Base-by-base conservation (phyloP, 2,888 invertebrate genomes). In the Miltochrista miniata region DNA sequence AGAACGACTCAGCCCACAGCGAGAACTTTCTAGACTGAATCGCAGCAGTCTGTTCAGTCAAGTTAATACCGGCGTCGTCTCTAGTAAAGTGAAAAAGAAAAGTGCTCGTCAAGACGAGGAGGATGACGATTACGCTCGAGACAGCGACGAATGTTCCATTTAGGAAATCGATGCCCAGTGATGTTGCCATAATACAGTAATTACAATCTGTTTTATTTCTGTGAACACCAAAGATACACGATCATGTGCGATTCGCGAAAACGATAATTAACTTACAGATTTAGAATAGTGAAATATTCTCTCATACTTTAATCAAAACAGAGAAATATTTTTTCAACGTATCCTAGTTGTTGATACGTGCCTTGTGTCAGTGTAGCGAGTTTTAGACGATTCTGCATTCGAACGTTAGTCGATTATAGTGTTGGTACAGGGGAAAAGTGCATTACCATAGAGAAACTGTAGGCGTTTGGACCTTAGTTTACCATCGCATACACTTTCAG, bases 91-190 rank as follows among this genome's bases (percentile, higher is more conserved):
- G 48, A 83, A 80, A 67, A 82, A 81, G 68, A 80, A 57, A 53
- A 69, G 65, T 14, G 68, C 76, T 33, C 81, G 81, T 14, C 68
- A 73, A 24, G 85, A 85, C 34, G 90, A 90, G 10, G 92, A 92
- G 4, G 92, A 92, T 54, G 92, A 91, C 1, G 92, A 92, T 60
- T 92, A 92, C 76, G 92, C 92, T 36, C 81, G 91, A 12, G 93
- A 93, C 71, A 93, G 93, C 70, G 93, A 94, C 75, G 94, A 94
- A 76, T 93, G 93, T 78, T 94, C 93, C 79, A 93, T 94, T 85
- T 94, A 89, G 83, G 76, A 59, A 36, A 37, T 45, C 44, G 37
- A 31, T 45, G 54, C 51, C 61, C 62, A 59, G 66, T 69, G 65
- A 67, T 67, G 68, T 61, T 74, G 71, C 67, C 61, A 61, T 55